Conservation (phyloP, 2,888 invertebrate genomes). For the Bellardia bayeri region DNA sequence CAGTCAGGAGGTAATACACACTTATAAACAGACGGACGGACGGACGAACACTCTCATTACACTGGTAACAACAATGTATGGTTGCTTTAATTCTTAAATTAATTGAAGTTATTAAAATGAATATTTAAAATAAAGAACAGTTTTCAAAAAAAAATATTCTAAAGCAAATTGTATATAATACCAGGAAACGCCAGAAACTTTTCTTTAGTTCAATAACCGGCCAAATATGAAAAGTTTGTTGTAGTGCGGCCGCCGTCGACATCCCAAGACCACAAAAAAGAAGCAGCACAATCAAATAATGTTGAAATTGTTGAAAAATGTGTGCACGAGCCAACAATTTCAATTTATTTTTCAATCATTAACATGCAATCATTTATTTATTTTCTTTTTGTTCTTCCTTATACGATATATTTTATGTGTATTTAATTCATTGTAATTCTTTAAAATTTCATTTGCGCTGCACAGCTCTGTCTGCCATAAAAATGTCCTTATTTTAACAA, state of each 20-base stretch:
- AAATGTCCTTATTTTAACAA: slow-evolving; percentile 58
- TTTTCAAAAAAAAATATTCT: slow-evolving; percentile 2
- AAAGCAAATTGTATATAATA: slow-evolving; percentile 16
- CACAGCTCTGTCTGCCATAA: slow-evolving; percentile 10
- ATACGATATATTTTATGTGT: neutral
- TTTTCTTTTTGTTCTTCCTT: slow-evolving; percentile 39
- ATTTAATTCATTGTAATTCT: slow-evolving; percentile 52
- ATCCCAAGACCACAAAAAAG: neutral
- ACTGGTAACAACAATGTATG: slow-evolving; percentile 10
- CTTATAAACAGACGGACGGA: too few relatives aligned
- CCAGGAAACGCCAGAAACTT: slow-evolving; percentile 61
- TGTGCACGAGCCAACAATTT: slow-evolving; percentile 73
- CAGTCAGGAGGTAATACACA: neutral
- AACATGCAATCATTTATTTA: slow-evolving; percentile 63
- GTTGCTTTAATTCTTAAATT: slow-evolving; percentile 34
- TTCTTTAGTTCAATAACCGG: slow-evolving; percentile 72
- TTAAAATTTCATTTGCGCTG: slow-evolving; percentile 5
- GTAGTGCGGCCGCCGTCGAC: neutral
- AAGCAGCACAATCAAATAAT: neutral
- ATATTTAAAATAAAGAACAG: slow-evolving; percentile 14
- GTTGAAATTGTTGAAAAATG: slow-evolving; percentile 37
- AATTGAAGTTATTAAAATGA: slow-evolving; percentile 56
- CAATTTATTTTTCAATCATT: slow-evolving; percentile 70
- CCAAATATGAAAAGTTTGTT: slow-evolving; percentile 48
- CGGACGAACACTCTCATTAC: neutral